phyloP scores from a whole-genome alignment of 2,888 invertebrate genomes.

The Stenchaetothrips biformis region DNA sequence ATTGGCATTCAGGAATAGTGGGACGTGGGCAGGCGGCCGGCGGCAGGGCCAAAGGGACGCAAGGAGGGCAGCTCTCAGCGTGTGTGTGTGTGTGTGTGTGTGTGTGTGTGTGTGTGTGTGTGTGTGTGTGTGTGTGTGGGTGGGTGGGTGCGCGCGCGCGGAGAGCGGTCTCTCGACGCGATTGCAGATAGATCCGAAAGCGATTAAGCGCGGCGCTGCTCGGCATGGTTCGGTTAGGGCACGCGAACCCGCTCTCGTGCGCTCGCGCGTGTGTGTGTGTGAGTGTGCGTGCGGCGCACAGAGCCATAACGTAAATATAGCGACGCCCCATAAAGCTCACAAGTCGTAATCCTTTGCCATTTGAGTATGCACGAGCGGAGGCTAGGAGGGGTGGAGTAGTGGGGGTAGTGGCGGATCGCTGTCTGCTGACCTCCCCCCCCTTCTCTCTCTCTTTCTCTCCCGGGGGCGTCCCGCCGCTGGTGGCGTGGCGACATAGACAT shows the following conservation, averaged over 20 bases:
- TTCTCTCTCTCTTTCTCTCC: too few relatives aligned
- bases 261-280: neutral
- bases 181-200: conserved; percentile 6
- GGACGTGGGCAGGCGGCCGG: too few relatives aligned
- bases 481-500: neutral
- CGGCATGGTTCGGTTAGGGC: neutral
- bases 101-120: too few relatives aligned
- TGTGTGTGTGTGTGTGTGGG: too few relatives aligned
- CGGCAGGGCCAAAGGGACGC: too few relatives aligned
- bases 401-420: neutral
- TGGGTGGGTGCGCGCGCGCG: too few relatives aligned
- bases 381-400: neutral
- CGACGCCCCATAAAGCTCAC: conserved; percentile 1
- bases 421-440: too few relatives aligned
- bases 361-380: neutral
- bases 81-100: too few relatives aligned
- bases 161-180: neutral
- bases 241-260: neutral
- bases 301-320: conserved; percentile 5
- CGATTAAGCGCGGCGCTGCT: neutral
- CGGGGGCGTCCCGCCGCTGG: neutral
- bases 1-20: too few relatives aligned
- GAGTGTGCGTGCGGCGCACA: neutral
- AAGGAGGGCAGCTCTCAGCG: too few relatives aligned
- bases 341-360: conserved; percentile 1